phyloP scores from a whole-genome alignment of 2,888 invertebrate genomes.

The Phasia obesa region DNA sequence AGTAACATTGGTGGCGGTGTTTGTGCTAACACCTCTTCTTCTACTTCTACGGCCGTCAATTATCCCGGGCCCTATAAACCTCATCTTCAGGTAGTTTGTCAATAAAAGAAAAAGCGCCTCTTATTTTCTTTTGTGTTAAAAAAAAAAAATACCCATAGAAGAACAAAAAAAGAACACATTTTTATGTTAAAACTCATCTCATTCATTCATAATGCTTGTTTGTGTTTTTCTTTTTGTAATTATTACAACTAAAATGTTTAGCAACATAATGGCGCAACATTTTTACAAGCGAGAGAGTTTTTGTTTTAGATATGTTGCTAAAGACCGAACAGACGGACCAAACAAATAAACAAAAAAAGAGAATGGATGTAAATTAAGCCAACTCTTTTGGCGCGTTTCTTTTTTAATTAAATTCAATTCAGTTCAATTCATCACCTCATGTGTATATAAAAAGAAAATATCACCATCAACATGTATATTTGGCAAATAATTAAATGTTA shows the following conservation, averaged over 20 bases:
- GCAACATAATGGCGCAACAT: conserved; percentile 66
- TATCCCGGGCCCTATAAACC: conserved; percentile 67
- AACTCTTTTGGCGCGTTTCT: conserved; percentile 54
- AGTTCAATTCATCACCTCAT: conserved; percentile 55
- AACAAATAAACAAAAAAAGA: conserved; percentile 35
- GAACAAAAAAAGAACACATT: conserved; percentile 37
- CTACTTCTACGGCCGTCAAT: conserved; percentile 55
- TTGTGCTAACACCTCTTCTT: conserved; percentile 63
- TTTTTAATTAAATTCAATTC: conserved; percentile 28
- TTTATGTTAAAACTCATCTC: conserved; percentile 62
- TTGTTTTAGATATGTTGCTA: conserved; percentile 61
- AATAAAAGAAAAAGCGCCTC: conserved; percentile 55
- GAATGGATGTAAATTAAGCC: not conserved
- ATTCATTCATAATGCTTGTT: conserved; percentile 62
- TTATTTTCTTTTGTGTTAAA: conserved; percentile 40
- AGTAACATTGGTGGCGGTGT: conserved; percentile 55
- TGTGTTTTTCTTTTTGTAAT: conserved; percentile 47
- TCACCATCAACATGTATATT: conserved; percentile 53
- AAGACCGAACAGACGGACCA: conserved; percentile 29
- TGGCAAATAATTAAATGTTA: conserved; percentile 54
- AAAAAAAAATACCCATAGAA: conserved; percentile 14
- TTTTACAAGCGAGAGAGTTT: conserved; percentile 70
- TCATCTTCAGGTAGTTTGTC: conserved; percentile 68
- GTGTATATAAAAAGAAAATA: conserved; percentile 47
- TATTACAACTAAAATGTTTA: conserved; percentile 33